phyloP scores from a whole-genome alignment of 2,113 vertebrate genomes.

The Amphilophus citrinellus region DNA sequence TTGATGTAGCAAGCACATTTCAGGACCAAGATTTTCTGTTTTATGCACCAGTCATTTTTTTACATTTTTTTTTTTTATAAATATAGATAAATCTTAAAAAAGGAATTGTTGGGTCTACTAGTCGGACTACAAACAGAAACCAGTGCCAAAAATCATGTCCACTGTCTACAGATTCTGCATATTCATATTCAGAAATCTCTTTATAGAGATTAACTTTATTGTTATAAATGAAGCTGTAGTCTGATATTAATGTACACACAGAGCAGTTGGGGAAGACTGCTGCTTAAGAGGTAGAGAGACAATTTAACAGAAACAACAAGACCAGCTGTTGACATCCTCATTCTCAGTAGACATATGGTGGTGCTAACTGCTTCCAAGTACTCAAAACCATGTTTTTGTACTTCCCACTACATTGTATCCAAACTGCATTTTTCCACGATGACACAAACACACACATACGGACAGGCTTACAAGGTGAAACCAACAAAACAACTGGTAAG shows the following conservation, averaged over 20 bases:
- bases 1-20: not conserved
- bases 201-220: not conserved
- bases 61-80: not conserved
- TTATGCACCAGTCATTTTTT: not conserved
- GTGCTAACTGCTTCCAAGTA: not conserved
- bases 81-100: not conserved
- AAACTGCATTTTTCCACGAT: not conserved
- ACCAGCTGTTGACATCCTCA: fast-evolving
- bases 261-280: not conserved
- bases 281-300: constrained; percentile 3
- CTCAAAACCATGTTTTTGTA: not conserved
- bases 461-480: not conserved
- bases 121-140: not conserved
- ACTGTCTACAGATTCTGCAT: not conserved
- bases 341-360: not conserved
- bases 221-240: constrained; percentile 8
- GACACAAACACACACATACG: not conserved
- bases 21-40: not conserved
- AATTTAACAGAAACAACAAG: not conserved
- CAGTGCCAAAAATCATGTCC: not conserved
- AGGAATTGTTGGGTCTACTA: too few relatives aligned
- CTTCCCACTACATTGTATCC: not conserved
- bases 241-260: constrained; percentile 3
- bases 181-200: not conserved
- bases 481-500: not conserved